A percentile compares a stretch with the other conserved stretches of the same genome.
These are phyloP conservation scores for Carcina quercana DNA, from an alignment of 2,888 invertebrate species.

Conservation along the genomic window DNA sequence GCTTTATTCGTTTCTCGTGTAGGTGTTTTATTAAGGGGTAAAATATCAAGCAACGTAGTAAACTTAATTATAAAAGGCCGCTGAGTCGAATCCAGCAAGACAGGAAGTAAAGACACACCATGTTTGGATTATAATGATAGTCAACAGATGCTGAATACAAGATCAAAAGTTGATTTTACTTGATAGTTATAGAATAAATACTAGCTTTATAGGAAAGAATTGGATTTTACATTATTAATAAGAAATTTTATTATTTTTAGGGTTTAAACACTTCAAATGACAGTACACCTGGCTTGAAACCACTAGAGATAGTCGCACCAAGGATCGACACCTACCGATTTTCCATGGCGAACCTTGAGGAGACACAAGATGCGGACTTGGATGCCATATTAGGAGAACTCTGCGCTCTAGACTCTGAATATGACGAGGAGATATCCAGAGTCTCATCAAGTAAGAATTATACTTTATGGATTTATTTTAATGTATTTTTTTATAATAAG, in stretches of 20 bases:
- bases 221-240: no score
- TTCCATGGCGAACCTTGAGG: conserved; percentile 97
- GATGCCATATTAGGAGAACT: conserved; percentile 97
- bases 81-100: no score
- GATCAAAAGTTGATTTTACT: no score
- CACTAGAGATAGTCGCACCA: conserved; percentile 84
- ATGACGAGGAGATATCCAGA: conserved; percentile 72
- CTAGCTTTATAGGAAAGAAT: no score
- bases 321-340: conserved; percentile 93
- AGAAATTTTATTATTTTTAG: conserved; percentile 76
- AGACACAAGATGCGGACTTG: conserved; percentile 96
- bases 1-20: no score
- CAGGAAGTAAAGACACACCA: no score
- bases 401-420: conserved; percentile 88
- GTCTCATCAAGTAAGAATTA: conserved; percentile 48
- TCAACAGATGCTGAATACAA: no score
- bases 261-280: conserved; percentile 76
- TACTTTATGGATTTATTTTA: neutral
- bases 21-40: no score
- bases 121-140: no score
- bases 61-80: no score
- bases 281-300: conserved; percentile 74
- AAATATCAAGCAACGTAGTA: no score
- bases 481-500: conserved; percentile 1
- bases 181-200: no score